Conservation (phyloP, 2,113 vertebrate genomes). For the Microtus montanus region DNA sequence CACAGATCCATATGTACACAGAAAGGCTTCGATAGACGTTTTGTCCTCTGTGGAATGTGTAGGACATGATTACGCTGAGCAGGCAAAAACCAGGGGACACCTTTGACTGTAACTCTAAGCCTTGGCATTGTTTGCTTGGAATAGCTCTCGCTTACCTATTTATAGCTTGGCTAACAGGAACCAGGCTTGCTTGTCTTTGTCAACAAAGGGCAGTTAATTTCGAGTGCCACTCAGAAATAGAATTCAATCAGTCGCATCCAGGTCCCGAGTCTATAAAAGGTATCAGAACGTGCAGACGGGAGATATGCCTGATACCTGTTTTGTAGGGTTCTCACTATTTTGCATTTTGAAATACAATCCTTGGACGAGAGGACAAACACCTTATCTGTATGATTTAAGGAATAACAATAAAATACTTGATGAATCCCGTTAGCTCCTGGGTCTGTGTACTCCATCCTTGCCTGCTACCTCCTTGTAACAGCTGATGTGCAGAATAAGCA, state of each 20-base stretch:
- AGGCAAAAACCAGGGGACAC: background rate
- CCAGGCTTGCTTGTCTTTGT: background rate
- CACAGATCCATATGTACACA: fast-evolving
- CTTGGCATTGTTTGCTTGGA: slow-evolving; percentile 36
- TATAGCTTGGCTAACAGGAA: slow-evolving; percentile 43
- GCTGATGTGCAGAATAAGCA: background rate
- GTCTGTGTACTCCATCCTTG: background rate
- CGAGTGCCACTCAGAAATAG: background rate
- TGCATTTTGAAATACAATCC: background rate
- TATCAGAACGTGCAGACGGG: background rate
- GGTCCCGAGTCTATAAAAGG: background rate
- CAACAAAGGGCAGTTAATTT: slow-evolving; percentile 4
- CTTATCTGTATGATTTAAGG: background rate
- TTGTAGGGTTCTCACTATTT: background rate
- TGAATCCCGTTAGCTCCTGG: background rate
- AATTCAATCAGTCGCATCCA: background rate
- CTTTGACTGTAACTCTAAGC: slow-evolving; percentile 5
- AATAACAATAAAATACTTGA: background rate
- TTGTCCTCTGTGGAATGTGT: background rate
- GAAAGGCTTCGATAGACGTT: background rate
- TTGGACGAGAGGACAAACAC: background rate
- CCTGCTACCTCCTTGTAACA: background rate
- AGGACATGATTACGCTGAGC: background rate
- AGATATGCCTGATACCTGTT: background rate
- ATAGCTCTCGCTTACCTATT: slow-evolving; percentile 44